Percentiles rank a stretch among this genome's conserved stretches.
These are phyloP conservation scores for Cyclophora albipunctata DNA, from an alignment of 2,888 invertebrate genomes.

Conservation along the genomic window DNA sequence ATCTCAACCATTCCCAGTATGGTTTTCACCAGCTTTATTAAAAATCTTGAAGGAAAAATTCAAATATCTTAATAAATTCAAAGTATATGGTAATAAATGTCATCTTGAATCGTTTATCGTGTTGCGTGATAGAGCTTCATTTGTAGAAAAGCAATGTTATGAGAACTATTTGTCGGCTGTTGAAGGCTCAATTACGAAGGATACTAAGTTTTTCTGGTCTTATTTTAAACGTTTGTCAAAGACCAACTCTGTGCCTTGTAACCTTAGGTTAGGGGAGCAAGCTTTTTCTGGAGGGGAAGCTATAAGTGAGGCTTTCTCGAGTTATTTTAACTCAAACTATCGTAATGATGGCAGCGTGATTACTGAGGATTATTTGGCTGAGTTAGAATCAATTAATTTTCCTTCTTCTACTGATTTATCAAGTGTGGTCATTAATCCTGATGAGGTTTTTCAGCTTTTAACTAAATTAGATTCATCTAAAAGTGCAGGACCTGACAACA, in stretches of 20 bases:
- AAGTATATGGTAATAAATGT: too few relatives aligned
- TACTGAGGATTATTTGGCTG: neutral
- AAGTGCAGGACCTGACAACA: too few relatives aligned
- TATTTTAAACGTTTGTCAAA: conserved; percentile 13
- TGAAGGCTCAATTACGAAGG: conserved; percentile 7
- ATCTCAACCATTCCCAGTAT: neutral
- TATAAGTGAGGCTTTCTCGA: conserved; percentile 15
- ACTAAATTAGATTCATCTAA: too few relatives aligned
- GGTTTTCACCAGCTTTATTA: neutral
- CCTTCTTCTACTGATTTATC: too few relatives aligned
- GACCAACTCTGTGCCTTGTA: conserved; percentile 10
- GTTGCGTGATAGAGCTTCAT: conserved; percentile 8
- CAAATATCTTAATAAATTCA: too few relatives aligned
- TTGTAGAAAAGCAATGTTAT: conserved; percentile 9
- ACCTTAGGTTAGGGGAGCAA: conserved; percentile 5
- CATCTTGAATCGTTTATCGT: neutral
- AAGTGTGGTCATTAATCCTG: too few relatives aligned
- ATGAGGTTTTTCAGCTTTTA: too few relatives aligned
- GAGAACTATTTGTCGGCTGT: conserved; percentile 4
- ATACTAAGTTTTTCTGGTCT: conserved; percentile 16
- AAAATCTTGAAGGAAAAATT: conserved; percentile 7
- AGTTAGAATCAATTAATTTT: too few relatives aligned
- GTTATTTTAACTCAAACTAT: neutral
- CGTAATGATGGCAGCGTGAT: too few relatives aligned
- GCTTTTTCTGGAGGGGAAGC: conserved; percentile 7